These are phyloP conservation scores for Leptinotarsa lineolata DNA, from an alignment of 1,140 invertebrate species.

Conservation along the genomic window DNA sequence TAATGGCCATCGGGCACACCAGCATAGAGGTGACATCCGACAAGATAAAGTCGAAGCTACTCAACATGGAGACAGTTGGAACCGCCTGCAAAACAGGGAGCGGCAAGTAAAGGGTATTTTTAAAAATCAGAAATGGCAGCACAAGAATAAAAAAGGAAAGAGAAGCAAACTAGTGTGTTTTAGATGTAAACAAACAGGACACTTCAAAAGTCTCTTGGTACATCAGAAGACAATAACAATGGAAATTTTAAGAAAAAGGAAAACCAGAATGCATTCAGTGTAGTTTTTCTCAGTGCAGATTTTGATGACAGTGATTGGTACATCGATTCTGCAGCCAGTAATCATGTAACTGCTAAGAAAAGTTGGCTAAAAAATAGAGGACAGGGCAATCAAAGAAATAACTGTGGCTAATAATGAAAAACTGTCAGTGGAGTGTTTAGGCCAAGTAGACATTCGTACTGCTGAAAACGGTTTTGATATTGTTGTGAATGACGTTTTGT, in stretches of 20 bases:
- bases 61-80: conserved; percentile 26
- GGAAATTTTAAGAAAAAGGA: conserved; percentile 10
- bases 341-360: conserved; percentile 15
- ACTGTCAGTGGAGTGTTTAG: conserved; percentile 15
- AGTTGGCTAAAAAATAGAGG: conserved; percentile 56
- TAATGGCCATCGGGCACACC: neutral
- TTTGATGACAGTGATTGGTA: conserved; percentile 23
- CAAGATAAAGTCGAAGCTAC: conserved; percentile 33
- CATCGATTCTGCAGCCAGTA: conserved; percentile 28
- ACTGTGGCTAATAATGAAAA: conserved; percentile 35
- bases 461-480: neutral
- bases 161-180: conserved; percentile 27
- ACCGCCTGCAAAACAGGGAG: neutral
- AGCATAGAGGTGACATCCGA: conserved; percentile 14
- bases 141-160: conserved; percentile 10
- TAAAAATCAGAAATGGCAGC: conserved; percentile 9
- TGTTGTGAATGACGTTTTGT: conserved; percentile 11
- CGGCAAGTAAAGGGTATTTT: conserved; percentile 11
- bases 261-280: conserved; percentile 29
- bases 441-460: conserved; percentile 24
- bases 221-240: conserved; percentile 16
- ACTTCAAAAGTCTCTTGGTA: conserved; percentile 20
- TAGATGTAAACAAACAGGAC: conserved; percentile 32
- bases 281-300: conserved; percentile 25
- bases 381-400: conserved; percentile 28